Evolutionary conservation across 2,888 invertebrate species (phyloP).

Genomic region (Panzeria rudis): DNA sequence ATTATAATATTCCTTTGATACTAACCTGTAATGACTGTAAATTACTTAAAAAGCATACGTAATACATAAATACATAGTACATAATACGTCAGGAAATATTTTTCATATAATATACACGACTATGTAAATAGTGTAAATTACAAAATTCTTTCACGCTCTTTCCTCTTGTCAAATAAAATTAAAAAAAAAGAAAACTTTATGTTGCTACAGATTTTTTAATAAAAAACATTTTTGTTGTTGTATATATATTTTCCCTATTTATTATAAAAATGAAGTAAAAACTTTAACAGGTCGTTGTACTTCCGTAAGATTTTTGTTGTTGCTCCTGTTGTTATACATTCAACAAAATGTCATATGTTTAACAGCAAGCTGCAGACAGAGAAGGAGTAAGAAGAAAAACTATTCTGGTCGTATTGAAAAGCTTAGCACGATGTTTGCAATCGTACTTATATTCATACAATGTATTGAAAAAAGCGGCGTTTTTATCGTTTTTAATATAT

Average conservation of each 20-base stretch:
- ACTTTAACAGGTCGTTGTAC: conserved; percentile 72
- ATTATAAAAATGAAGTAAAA: conserved; percentile 36
- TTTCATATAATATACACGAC: conserved; percentile 21
- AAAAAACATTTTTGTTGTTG: neutral
- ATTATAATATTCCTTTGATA: conserved; percentile 18
- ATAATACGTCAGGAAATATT: neutral
- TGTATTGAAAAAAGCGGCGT: conserved; percentile 6
- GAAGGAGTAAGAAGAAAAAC: conserved; percentile 15
- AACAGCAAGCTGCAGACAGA: conserved; percentile 21
- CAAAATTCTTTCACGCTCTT: conserved; percentile 68
- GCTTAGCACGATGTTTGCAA: conserved; percentile 47
- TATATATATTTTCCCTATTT: conserved; percentile 25
- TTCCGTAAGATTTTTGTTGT: conserved; percentile 56
- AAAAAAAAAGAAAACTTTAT: conserved; percentile 11
- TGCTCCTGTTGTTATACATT: conserved; percentile 19
- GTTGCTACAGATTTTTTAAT: conserved; percentile 46
- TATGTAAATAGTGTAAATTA: conserved; percentile 67
- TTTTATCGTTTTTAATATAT: conserved; percentile 7
- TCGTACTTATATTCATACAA: conserved; percentile 9
- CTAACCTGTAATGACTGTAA: neutral
- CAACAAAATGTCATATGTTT: conserved; percentile 35
- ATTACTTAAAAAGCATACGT: neutral
- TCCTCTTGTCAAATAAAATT: conserved; percentile 19
- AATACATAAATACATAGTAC: neutral
- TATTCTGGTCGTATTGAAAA: conserved; percentile 41